Evolutionary conservation across 2,888 invertebrate genomes (phyloP), one percentile per base, ranked within the genome.

Genomic region (Pseudococcus jackbeardsleyi): DNA sequence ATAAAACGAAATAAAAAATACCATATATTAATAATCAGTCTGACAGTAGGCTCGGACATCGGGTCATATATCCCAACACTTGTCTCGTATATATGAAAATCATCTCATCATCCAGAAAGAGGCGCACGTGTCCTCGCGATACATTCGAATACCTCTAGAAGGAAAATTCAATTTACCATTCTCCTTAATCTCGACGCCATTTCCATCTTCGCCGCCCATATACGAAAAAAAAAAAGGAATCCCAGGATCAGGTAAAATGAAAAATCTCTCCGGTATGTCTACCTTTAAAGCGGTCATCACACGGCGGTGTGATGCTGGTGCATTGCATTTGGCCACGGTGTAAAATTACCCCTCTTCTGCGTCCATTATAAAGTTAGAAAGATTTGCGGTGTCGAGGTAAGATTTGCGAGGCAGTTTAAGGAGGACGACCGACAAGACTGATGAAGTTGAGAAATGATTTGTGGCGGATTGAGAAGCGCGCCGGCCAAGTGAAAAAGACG

Each of bases 371-470:
- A 79, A 79, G 42, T 79, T 79, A 79, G 42, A 79, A 79, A 79
- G 79, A 79, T 79, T 72, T 42, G 79, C 79, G 72, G 33, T 79
- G 79, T 79, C 42, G 79, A 79, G 79, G 46, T 79, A 46, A 79
- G 79, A 79, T 79, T 79, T 79, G 59, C 68, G 33, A 72, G 79
- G 79, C 79, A 26, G n/a, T 39, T 42, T 42, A 72, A 39, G 33
- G 33, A 72, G 9, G 79, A 79, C 42, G 79, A 79, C 19, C 42
- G 79, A 79, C 79, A 79, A 79, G 79, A 39, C 79, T 54, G 87
- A 87, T 87, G 79, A 87, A 87, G 87, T 87, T 87, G 87, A 87
- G 87, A 87, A 87, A 87, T 87, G 77, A 87, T 87, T 86, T 86
- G 86, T 15, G 72, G 48, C 33, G 48, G 72, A 50, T 77, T 39